Evolutionary conservation across 1,140 invertebrate genomes (phyloP).

Genomic region (Palaemon carinicauda): DNA sequence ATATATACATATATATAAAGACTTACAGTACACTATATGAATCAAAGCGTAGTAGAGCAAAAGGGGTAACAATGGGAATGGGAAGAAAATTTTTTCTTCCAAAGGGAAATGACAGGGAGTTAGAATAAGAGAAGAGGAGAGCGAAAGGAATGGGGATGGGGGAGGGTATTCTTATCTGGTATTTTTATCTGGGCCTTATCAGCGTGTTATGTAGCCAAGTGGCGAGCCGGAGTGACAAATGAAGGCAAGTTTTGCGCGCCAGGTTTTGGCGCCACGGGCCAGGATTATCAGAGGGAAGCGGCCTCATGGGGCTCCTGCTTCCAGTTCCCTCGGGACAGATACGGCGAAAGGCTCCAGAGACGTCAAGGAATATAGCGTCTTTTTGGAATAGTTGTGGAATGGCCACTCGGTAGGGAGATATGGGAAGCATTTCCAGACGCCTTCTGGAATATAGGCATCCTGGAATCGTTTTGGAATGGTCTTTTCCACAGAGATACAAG

Average conservation of each 20-base stretch:
- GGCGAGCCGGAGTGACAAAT: slow-evolving; percentile 29
- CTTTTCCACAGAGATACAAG: slow-evolving; percentile 19
- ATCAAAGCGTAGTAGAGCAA: background rate
- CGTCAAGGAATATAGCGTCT: background rate
- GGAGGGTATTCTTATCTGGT: slow-evolving; percentile 3
- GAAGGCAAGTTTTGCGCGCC: slow-evolving; percentile 29
- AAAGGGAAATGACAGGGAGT: background rate
- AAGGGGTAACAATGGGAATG: too few species aligned
- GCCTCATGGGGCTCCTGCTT: background rate
- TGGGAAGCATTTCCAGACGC: slow-evolving; percentile 14
- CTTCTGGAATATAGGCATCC: slow-evolving; percentile 12
- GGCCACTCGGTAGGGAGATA: slow-evolving; percentile 26
- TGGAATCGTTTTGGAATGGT: slow-evolving; percentile 28
- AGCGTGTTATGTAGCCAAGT: background rate
- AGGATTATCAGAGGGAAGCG: slow-evolving; percentile 21
- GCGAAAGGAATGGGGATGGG: background rate
- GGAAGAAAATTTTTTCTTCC: background rate
- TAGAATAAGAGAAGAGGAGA: background rate
- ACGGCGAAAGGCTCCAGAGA: background rate
- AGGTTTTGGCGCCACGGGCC: slow-evolving; percentile 25
- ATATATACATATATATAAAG: too few species aligned
- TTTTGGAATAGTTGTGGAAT: slow-evolving; percentile 18
- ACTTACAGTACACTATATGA: too few species aligned
- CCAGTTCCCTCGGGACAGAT: slow-evolving; percentile 5
- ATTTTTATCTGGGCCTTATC: slow-evolving; percentile 31